Evolutionary conservation across 1,140 invertebrate genomes (phyloP).

Genomic region (Acyrthosiphon pisum): DNA sequence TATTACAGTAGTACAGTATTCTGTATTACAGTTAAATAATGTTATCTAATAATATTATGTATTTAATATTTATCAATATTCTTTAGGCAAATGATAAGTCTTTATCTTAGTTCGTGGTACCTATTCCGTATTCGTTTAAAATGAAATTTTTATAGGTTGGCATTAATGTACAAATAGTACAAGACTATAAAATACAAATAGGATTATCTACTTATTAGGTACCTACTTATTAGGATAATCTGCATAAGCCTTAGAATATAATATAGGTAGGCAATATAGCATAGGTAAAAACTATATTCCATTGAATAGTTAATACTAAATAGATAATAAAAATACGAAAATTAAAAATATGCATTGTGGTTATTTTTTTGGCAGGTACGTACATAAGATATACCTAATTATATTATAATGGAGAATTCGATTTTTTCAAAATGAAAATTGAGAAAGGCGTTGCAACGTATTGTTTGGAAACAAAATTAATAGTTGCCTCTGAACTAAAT

Average conservation of each 20-base stretch:
- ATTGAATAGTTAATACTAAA: no score
- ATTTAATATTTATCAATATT: background rate
- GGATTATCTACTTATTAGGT: no score
- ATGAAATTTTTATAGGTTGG: background rate
- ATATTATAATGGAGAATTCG: background rate
- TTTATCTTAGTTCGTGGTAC: background rate
- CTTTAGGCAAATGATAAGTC: background rate
- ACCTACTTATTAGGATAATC: no score
- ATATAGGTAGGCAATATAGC: no score
- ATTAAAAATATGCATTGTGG: no score
- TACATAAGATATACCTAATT: no score
- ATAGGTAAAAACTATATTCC: no score
- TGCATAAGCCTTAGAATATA: no score
- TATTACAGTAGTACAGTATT: no score
- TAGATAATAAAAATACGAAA: no score
- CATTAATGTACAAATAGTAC: background rate
- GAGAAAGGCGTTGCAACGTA: background rate
- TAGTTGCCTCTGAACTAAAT: background rate
- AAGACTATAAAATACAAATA: no score
- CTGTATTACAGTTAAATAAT: background rate
- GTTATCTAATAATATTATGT: slow-evolving; percentile 6
- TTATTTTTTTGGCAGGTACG: no score
- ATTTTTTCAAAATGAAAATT: background rate
- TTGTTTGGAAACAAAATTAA: background rate
- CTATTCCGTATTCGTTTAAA: background rate